Percentiles rank a stretch among this genome's conserved stretches.
phyloP scores from a whole-genome alignment of 92 coral and sea anemone species.

The Isaurus tuberculatus region DNA sequence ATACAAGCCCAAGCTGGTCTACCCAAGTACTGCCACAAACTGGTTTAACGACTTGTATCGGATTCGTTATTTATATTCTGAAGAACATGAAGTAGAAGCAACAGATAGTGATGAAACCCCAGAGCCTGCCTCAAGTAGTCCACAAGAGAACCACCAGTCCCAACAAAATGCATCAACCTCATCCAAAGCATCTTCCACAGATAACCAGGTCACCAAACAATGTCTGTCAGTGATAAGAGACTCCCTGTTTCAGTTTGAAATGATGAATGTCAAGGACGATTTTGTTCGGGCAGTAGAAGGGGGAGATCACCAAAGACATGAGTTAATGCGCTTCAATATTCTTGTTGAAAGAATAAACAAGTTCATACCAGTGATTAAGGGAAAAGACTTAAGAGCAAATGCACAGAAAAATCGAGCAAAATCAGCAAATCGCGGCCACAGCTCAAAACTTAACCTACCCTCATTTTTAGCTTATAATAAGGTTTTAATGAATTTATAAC shows the following conservation, averaged over 20 bases:
- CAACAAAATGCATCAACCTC: background rate
- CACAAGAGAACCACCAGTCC: conserved; percentile 16
- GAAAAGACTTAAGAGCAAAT: conserved; percentile 1
- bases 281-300: conserved; percentile 30
- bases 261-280: conserved; percentile 51
- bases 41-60: conserved; percentile 65
- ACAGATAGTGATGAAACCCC: conserved; percentile 24
- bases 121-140: background rate
- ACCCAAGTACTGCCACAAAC: conserved; percentile 62
- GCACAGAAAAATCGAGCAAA: too few relatives aligned
- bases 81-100: conserved; percentile 59
- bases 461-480: too few relatives aligned
- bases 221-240: conserved; percentile 54
- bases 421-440: too few relatives aligned
- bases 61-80: conserved; percentile 45
- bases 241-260: conserved; percentile 63
- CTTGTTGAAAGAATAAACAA: conserved; percentile 39
- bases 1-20: conserved; percentile 51
- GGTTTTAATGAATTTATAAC: too few relatives aligned
- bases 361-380: conserved; percentile 36
- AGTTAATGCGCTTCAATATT: conserved; percentile 39
- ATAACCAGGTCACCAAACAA: conserved; percentile 12
- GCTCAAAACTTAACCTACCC: too few relatives aligned
- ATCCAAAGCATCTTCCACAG: conserved; percentile 15
- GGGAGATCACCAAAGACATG: conserved; percentile 52